Percentiles rank a stretch among this genome's conserved stretches.
Evolutionary conservation across 2,113 vertebrate genomes (phyloP).

Genomic region (Apteryx owenii): DNA sequence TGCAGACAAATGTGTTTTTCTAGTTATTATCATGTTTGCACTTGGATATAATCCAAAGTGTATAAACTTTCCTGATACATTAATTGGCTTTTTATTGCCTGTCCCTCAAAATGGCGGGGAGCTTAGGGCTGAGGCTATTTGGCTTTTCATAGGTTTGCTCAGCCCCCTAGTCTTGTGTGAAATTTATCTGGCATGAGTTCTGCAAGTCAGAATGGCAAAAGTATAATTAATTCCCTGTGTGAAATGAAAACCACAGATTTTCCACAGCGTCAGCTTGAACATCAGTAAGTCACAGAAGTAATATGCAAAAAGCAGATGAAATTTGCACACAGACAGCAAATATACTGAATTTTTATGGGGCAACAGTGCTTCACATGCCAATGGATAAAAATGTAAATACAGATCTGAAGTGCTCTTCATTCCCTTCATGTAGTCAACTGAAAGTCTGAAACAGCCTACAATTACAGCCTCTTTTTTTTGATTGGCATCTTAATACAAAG

Average conservation of each 20-base stretch:
- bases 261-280: neutral
- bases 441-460: neutral
- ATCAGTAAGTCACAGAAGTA: constrained; percentile 14
- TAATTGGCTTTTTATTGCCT: constrained; percentile 4
- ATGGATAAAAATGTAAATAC: neutral
- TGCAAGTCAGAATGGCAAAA: constrained; percentile 8
- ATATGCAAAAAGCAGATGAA: neutral
- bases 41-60: constrained; percentile 16
- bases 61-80: constrained; percentile 16
- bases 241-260: constrained; percentile 42
- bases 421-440: neutral
- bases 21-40: constrained; percentile 1
- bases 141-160: constrained; percentile 14
- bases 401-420: neutral
- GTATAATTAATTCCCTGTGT: constrained; percentile 33
- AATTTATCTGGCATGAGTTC: constrained; percentile 39
- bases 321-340: neutral
- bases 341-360: neutral
- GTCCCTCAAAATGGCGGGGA: neutral
- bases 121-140: neutral
- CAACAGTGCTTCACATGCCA: neutral
- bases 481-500: neutral
- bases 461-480: neutral
- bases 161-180: neutral
- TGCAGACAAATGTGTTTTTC: neutral